A percentile compares a stretch with the other conserved stretches of the same genome.
Evolutionary conservation across 1,140 invertebrate species (phyloP).

Genomic region (Caenorhabditis briggsae): DNA sequence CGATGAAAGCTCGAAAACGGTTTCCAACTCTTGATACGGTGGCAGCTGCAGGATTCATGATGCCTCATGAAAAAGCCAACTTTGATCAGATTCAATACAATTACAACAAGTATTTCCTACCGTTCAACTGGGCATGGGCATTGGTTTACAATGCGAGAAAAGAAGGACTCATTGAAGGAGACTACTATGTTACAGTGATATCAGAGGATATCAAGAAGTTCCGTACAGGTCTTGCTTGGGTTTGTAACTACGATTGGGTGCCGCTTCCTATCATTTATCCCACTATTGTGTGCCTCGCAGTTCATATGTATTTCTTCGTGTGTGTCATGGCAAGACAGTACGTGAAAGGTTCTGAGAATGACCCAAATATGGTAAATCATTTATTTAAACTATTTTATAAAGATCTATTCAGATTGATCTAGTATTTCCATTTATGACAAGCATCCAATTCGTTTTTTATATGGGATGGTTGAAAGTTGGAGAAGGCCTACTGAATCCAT

Average conservation of each 20-base stretch:
- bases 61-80: conserved; percentile 62
- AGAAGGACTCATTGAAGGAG: conserved; percentile 63
- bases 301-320: conserved; percentile 63
- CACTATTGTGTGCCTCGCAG: conserved; percentile 63
- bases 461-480: conserved; percentile 66
- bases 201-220: conserved; percentile 63
- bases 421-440: conserved; percentile 63
- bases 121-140: conserved; percentile 64
- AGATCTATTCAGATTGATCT: conserved; percentile 59
- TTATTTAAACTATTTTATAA: background rate
- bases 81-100: conserved; percentile 65
- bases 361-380: conserved; percentile 16
- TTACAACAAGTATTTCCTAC: conserved; percentile 64
- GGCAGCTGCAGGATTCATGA: conserved; percentile 64
- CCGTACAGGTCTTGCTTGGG: conserved; percentile 62
- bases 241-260: conserved; percentile 66
- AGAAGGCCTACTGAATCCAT: conserved; percentile 62
- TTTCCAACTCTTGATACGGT: conserved; percentile 63
- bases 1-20: conserved; percentile 61
- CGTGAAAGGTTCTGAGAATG: conserved; percentile 44
- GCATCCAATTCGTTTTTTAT: conserved; percentile 61
- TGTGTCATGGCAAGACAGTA: conserved; percentile 60
- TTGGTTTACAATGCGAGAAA: conserved; percentile 61
- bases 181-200: conserved; percentile 60
- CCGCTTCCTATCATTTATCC: conserved; percentile 63